Percentiles rank a stretch among this genome's conserved stretches.
Evolutionary conservation across 30 jellyfish, hydroid and myxozoan genomes (phyloP).

Genomic region (Pelagia noctiluca): DNA sequence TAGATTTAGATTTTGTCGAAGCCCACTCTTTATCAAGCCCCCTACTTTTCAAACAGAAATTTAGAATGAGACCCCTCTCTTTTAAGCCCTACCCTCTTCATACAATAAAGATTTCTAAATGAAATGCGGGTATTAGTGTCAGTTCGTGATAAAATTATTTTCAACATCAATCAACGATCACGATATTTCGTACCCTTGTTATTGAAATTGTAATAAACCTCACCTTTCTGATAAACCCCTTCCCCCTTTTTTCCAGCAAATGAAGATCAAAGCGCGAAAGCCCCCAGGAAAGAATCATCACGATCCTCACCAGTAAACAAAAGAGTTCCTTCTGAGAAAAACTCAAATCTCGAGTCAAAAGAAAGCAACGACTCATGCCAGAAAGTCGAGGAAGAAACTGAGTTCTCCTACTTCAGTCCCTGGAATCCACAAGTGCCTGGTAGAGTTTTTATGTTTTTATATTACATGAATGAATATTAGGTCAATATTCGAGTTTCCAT

Average conservation of each 20-base stretch:
- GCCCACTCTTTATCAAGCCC: no score
- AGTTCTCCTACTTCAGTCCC: constrained; percentile 82
- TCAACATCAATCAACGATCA: no score
- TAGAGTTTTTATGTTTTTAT: constrained; percentile 2
- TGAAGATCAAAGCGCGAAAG: constrained; percentile 19
- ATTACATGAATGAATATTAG: no score
- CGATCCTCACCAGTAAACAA: constrained; percentile 50
- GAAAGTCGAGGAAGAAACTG: constrained; percentile 61
- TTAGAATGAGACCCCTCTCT: no score
- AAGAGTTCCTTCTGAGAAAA: constrained; percentile 47
- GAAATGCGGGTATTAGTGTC: no score
- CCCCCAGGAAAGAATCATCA: constrained; percentile 22
- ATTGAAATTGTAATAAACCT: not conserved
- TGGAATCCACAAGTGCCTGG: constrained; percentile 70
- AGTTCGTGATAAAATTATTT: no score
- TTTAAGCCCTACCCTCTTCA: no score
- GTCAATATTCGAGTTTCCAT: no score
- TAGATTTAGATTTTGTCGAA: no score
- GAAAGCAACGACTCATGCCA: constrained; percentile 57
- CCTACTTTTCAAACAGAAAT: no score
- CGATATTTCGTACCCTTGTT: not conserved
- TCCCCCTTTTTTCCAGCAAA: constrained; percentile 4
- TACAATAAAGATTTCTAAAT: no score
- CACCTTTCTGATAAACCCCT: not conserved
- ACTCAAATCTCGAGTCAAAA: constrained; percentile 31